Evolutionary conservation across 2,888 invertebrate genomes (phyloP), one percentile per base, ranked within the genome.

Genomic region (Polyommatus iphigenia): DNA sequence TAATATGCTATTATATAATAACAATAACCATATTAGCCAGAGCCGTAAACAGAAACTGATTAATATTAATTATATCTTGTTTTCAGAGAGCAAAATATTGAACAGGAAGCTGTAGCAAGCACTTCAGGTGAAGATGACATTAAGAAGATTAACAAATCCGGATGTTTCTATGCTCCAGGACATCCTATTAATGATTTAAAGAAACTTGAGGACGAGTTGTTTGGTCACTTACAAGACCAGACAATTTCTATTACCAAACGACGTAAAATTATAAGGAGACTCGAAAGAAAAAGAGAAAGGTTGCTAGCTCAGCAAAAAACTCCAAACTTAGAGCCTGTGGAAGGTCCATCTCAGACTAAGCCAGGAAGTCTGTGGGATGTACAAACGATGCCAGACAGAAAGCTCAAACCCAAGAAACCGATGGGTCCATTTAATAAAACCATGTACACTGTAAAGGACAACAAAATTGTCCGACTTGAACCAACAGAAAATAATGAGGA

Each of bases 111-210:
- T 6, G 77, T 82, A 78, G 84, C 89, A 24, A 84, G 85, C 57
- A 85, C 88, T 41, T 87, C 89, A 75, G 54, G 84, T 46, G 84
- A 87, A 67, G 84, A 86, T 77, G 80, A 87, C n/a, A 76, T 83
- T 13, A 83, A 85, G 29, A 84, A 82, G 78, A 78, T 83, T 8
- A 84, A 86, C 8, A 85, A 86, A 71, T 84, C 83, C 77, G 82
- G 83, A 77, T 89, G 83, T 77, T 87, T 87, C 67, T 92, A 91
- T 78, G 90, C 92, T 0, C 87, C 90, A 54, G 90, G 90, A 5
- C 95, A 95, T 82, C 95, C 95, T 18, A 95, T 95, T 86, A 92
- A 95, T 83, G 86, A 91, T 71, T 83, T 95, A 4, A 91, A 93
- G 82, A 87, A 93, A 76, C 83, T 95, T 24, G 95, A 95, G 83